Evolutionary conservation across 2,113 vertebrate species (phyloP).

Genomic region (Catagonus wagneri): DNA sequence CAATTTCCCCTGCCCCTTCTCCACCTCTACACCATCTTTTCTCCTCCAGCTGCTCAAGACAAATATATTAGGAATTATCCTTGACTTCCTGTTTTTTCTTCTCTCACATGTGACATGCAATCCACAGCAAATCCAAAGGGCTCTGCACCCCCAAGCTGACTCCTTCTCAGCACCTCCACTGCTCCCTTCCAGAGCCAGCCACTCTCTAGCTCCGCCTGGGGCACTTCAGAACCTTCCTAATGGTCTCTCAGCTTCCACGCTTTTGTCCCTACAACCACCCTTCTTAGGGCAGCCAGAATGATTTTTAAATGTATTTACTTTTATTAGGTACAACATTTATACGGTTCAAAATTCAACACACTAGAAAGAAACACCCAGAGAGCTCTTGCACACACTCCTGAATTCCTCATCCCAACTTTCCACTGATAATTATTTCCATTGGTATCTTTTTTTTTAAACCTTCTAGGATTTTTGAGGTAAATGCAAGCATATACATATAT

Average conservation of each 20-base stretch:
- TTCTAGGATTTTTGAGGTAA: neutral
- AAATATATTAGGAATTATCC: neutral
- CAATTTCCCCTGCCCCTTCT: neutral
- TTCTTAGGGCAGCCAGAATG: neutral
- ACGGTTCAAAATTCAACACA: neutral
- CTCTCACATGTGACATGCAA: neutral
- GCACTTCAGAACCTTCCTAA: neutral
- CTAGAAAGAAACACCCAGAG: neutral
- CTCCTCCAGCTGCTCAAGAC: neutral
- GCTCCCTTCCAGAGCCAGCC: neutral
- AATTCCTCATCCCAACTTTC: neutral
- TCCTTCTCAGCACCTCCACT: neutral
- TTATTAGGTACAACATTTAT: neutral
- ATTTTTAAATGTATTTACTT: constrained; percentile 12
- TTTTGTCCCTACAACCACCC: neutral
- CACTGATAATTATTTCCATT: neutral
- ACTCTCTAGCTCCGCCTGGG: neutral
- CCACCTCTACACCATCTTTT: neutral
- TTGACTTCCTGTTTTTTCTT: neutral
- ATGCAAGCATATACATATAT: neutral
- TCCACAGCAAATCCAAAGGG: neutral
- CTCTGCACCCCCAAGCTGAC: neutral
- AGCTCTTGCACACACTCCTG: neutral
- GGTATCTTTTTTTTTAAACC: neutral
- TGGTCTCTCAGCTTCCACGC: neutral